A percentile compares a stretch with the other conserved stretches of the same genome.
These are phyloP conservation scores for Melanostigma gelatinosum DNA, from an alignment of 2,113 vertebrate species.

Conservation along the genomic window DNA sequence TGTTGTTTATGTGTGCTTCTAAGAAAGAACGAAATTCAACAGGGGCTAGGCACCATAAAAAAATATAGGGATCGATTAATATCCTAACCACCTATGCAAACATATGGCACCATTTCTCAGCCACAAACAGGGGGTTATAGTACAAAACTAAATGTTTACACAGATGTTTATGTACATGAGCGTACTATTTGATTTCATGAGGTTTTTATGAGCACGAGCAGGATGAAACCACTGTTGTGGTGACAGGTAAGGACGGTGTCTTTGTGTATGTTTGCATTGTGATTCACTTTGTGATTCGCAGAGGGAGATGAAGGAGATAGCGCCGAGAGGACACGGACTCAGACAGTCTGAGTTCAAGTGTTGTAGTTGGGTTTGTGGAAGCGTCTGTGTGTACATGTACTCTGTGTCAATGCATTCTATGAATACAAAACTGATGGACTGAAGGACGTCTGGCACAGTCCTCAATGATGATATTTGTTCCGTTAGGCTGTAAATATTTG, in stretches of 20 bases:
- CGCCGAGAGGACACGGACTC: not conserved
- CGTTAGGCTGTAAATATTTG: not conserved
- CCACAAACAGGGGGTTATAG: too few relatives aligned
- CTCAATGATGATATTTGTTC: not conserved
- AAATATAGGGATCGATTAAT: not conserved
- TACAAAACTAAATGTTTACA: not conserved
- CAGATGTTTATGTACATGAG: too few relatives aligned
- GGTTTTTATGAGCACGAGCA: not conserved
- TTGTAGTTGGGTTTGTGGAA: not conserved
- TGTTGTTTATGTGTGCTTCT: not conserved
- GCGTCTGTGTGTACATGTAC: not conserved
- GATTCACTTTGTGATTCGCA: not conserved
- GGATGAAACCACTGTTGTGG: not conserved
- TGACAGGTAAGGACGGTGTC: not conserved
- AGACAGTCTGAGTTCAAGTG: not conserved
- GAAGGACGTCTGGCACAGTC: not conserved
- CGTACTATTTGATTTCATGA: too few relatives aligned
- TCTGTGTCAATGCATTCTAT: not conserved
- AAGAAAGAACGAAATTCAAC: not conserved
- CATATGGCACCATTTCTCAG: not conserved
- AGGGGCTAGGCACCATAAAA: not conserved
- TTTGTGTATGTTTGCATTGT: constrained; percentile 2
- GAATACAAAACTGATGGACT: not conserved
- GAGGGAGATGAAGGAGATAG: not conserved
- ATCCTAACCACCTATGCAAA: not conserved